Percentiles rank a stretch among this genome's conserved stretches.
phyloP scores from a whole-genome alignment of 2,797 vertebrate genomes.

The Steatocranus sp. region DNA sequence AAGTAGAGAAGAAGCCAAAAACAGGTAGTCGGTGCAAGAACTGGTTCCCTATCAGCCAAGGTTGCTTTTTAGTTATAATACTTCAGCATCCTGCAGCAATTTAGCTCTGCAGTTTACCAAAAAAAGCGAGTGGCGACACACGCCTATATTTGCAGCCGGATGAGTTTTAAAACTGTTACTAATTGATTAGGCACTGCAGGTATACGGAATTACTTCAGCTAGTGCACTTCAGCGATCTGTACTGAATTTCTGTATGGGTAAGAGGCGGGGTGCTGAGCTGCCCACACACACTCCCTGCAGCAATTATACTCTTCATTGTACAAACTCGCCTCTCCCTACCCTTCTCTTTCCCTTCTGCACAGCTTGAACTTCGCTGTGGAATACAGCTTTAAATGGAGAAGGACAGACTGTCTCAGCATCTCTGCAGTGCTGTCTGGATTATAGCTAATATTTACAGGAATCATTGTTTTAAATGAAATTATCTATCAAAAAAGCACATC shows the following conservation, averaged over 20 bases:
- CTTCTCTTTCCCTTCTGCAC: not conserved
- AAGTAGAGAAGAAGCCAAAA: not conserved
- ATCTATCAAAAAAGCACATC: not conserved
- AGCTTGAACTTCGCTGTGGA: conserved; percentile 19
- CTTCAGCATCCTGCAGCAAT: not conserved
- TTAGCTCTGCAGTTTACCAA: conserved; percentile 20
- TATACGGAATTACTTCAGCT: conserved; percentile 31
- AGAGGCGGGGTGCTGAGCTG: conserved; percentile 6
- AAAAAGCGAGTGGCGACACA: not conserved
- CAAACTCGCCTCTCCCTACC: not conserved
- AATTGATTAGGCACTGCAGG: conserved; percentile 42
- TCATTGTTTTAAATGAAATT: not conserved
- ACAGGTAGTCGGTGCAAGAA: not conserved
- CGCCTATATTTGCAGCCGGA: not conserved
- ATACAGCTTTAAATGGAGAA: conserved; percentile 13
- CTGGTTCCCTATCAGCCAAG: not conserved
- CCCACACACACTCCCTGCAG: conserved; percentile 8
- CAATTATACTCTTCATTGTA: not conserved
- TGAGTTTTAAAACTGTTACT: conserved; percentile 32
- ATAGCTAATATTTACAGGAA: not conserved
- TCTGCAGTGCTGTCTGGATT: not conserved
- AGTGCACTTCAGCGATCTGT: not conserved
- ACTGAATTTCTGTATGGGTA: conserved; percentile 13
- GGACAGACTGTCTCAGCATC: not conserved
- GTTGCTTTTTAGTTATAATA: not conserved